Conservation (phyloP, 2,888 invertebrate genomes). For the Holacanthella duospinosa region DNA sequence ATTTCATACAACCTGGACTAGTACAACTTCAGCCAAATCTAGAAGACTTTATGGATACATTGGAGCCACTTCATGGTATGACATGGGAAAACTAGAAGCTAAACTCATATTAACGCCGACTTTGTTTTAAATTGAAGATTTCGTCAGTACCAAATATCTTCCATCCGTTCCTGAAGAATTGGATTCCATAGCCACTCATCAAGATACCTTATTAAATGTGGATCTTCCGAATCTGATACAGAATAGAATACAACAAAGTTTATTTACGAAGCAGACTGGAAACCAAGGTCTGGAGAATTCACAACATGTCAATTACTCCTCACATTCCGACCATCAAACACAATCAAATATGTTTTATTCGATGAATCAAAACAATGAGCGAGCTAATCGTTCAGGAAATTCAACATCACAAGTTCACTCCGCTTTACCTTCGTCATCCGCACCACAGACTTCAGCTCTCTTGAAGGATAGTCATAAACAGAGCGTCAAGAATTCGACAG, state of each 20-base stretch:
- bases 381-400: background rate
- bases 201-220: conserved; percentile 24
- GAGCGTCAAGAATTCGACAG: background rate
- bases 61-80: conserved; percentile 70
- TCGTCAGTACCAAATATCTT: conserved; percentile 34
- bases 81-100: too few species aligned
- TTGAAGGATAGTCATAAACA: conserved; percentile 20
- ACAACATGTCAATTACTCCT: background rate
- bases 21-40: conserved; percentile 93
- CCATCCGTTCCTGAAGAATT: conserved; percentile 36
- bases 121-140: conserved; percentile 22
- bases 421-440: conserved; percentile 7
- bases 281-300: conserved; percentile 4
- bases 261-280: background rate
- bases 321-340: background rate
- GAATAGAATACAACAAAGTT: conserved; percentile 8
- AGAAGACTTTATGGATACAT: conserved; percentile 86
- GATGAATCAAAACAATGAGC: conserved; percentile 6
- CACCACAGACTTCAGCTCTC: conserved; percentile 14
- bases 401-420: background rate
- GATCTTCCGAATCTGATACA: conserved; percentile 22
- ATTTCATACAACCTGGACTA: conserved; percentile 96
- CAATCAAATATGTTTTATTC: background rate
- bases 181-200: conserved; percentile 21
- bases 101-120: too few species aligned